Percentiles rank a stretch among this genome's conserved stretches.
Conservation (phyloP, 2,797 vertebrate species). For the Rhabdophis nuchalis region DNA sequence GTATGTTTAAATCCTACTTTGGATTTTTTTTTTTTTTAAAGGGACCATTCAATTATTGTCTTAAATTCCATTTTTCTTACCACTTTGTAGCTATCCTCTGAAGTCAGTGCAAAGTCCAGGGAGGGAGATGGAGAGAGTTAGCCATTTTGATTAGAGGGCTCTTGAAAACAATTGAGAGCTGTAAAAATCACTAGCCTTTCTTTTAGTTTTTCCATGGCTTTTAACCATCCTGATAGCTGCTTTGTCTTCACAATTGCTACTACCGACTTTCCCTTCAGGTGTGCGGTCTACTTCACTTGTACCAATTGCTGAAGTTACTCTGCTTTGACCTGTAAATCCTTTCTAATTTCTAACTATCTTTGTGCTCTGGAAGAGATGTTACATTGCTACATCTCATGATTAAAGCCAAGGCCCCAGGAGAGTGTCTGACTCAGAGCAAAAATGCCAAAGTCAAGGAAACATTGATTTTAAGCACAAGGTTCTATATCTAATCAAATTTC, state of each 20-base stretch:
- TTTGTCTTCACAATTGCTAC: slow-evolving; percentile 42
- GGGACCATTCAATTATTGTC: slow-evolving; percentile 44
- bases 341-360: slow-evolving; percentile 58
- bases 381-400: slow-evolving; percentile 41
- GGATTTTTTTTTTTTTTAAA: not conserved
- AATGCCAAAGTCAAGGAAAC: slow-evolving; percentile 53
- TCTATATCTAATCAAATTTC: slow-evolving; percentile 74
- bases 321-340: slow-evolving; percentile 60
- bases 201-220: slow-evolving; percentile 57
- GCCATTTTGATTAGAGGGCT: slow-evolving; percentile 55
- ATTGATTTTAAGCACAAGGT: slow-evolving; percentile 63
- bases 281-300: slow-evolving; percentile 25
- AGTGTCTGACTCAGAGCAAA: slow-evolving; percentile 45
- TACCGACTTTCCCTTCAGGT: slow-evolving; percentile 41
- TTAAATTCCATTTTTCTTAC: slow-evolving; percentile 36
- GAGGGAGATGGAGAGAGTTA: not conserved
- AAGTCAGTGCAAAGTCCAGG: slow-evolving; percentile 33
- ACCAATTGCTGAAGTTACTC: slow-evolving; percentile 51
- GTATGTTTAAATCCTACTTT: slow-evolving; percentile 28
- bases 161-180: slow-evolving; percentile 51
- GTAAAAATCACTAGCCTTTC: slow-evolving; percentile 40
- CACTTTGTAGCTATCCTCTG: slow-evolving; percentile 38
- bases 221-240: slow-evolving; percentile 47
- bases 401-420: slow-evolving; percentile 49
- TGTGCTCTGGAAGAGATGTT: slow-evolving; percentile 52